A percentile compares a stretch with the other conserved stretches of the same genome.
phyloP scores from a whole-genome alignment of 2,888 invertebrate species.

The Diarsia mendica region DNA sequence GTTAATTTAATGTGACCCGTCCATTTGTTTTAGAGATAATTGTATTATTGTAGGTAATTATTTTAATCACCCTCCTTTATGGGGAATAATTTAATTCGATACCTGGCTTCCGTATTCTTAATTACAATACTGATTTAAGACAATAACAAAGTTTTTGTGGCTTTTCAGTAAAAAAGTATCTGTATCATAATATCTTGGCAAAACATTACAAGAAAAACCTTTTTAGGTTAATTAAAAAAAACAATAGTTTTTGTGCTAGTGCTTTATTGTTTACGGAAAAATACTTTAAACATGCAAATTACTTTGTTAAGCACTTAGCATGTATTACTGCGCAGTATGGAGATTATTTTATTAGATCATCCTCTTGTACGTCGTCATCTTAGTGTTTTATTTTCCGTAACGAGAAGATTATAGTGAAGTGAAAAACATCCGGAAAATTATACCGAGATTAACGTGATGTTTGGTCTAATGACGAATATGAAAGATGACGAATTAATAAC shows the following conservation, averaged over 20 bases:
- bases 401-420: background rate
- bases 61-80: background rate
- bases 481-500: too few species aligned
- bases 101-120: conserved; percentile 3
- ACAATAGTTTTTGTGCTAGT: conserved; percentile 18
- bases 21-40: background rate
- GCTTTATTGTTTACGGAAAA: conserved; percentile 39
- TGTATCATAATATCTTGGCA: background rate
- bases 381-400: conserved; percentile 32
- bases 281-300: conserved; percentile 32
- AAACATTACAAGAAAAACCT: background rate
- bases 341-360: conserved; percentile 26
- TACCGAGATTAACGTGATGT: background rate
- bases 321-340: conserved; percentile 29
- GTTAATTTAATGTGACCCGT: background rate
- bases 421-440: conserved; percentile 9
- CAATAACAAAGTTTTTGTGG: background rate
- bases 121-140: background rate
- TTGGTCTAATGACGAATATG: background rate
- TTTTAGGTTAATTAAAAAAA: conserved; percentile 10
- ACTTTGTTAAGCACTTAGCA: conserved; percentile 14
- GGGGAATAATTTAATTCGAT: background rate
- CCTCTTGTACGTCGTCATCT: conserved; percentile 1
- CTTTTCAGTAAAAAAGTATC: background rate
- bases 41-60: background rate